phyloP scores from a whole-genome alignment of 2,113 vertebrate species.

The Prietella phreatophila region DNA sequence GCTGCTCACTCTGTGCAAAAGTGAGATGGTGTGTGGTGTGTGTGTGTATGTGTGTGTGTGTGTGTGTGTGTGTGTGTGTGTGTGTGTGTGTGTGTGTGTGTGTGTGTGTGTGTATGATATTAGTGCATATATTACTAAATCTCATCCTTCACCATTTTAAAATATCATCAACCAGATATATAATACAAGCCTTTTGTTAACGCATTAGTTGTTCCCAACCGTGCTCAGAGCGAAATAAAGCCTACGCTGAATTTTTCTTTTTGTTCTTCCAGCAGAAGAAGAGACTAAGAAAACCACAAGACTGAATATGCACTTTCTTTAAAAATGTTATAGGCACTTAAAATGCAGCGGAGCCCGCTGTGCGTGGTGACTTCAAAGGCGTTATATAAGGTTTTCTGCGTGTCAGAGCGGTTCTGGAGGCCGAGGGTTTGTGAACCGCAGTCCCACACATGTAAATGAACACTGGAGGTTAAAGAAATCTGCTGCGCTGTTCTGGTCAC shows the following conservation, averaged over 20 bases:
- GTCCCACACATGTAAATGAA: constrained; percentile 41
- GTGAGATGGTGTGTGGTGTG: neutral
- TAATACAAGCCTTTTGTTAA: neutral
- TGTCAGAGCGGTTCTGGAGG: constrained; percentile 22
- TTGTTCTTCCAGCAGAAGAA: neutral
- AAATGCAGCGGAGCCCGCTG: constrained; percentile 7
- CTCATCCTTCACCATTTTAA: neutral
- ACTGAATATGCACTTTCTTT: neutral
- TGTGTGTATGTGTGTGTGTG: neutral
- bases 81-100: neutral
- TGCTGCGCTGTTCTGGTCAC: constrained; percentile 16
- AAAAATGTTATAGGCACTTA: constrained; percentile 20
- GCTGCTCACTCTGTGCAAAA: neutral
- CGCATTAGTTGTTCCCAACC: neutral
- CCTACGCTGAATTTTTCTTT: neutral
- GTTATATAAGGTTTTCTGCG: constrained; percentile 34
- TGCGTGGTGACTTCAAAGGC: constrained; percentile 26
- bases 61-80: neutral
- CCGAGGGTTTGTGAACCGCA: constrained; percentile 19
- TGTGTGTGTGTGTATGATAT: neutral
- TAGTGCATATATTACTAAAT: neutral
- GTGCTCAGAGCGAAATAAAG: neutral
- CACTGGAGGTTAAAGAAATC: constrained; percentile 25
- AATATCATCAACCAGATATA: neutral
- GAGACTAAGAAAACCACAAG: neutral